These are phyloP conservation scores for Acronicta alni DNA, from an alignment of 2,888 invertebrate species.

Conservation along the genomic window DNA sequence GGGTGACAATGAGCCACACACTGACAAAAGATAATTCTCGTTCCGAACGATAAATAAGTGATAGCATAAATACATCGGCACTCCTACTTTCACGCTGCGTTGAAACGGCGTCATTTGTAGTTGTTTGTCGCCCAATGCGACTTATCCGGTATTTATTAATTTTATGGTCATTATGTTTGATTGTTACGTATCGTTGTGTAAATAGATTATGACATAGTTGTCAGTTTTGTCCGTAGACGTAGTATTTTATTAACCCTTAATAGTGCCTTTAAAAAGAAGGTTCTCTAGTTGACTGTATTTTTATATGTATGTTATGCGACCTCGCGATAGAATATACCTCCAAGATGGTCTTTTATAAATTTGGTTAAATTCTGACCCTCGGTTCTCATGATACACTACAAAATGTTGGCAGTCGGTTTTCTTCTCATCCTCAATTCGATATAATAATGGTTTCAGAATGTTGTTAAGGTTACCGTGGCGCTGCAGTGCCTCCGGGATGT, in stretches of 20 bases:
- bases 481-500: too few relatives aligned
- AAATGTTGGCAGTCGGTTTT: too few relatives aligned
- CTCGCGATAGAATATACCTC: too few relatives aligned
- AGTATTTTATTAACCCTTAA: background rate
- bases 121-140: constrained; percentile 23
- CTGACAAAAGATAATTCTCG: constrained; percentile 51
- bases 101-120: constrained; percentile 13
- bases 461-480: too few relatives aligned
- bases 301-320: too few relatives aligned
- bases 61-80: constrained; percentile 49
- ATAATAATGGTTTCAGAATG: too few relatives aligned
- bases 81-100: constrained; percentile 38
- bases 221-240: constrained; percentile 1
- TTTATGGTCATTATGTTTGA: constrained; percentile 49
- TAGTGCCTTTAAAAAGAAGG: too few relatives aligned
- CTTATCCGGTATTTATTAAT: constrained; percentile 45
- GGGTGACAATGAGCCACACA: constrained; percentile 60
- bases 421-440: too few relatives aligned
- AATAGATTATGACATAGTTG: constrained; percentile 35
- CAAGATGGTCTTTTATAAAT: too few relatives aligned
- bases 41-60: constrained; percentile 55
- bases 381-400: too few relatives aligned
- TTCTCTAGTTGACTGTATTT: too few relatives aligned
- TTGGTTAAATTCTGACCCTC: too few relatives aligned
- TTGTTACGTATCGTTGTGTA: constrained; percentile 41